Percentiles rank a stretch among this genome's conserved stretches.
Evolutionary conservation across 2,113 vertebrate genomes (phyloP).

Genomic region (Heteronetta atricapilla): DNA sequence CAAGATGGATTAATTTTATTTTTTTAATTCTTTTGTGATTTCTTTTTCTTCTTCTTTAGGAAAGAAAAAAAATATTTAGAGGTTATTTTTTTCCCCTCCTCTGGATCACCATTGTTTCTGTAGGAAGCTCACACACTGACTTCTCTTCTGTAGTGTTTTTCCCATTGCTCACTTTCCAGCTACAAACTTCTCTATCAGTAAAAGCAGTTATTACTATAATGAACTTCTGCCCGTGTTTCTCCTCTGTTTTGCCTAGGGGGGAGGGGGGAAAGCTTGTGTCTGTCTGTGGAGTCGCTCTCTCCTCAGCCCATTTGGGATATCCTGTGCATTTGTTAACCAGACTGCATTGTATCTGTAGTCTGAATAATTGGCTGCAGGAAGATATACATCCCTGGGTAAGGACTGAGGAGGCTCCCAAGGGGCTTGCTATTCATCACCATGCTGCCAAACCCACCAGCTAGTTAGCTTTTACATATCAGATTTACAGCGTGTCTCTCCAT

Average conservation of each 20-base stretch:
- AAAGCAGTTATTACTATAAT: neutral
- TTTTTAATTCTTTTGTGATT: too few species aligned
- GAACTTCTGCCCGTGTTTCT: neutral
- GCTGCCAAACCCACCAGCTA: fast-evolving
- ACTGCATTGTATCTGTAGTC: fast-evolving
- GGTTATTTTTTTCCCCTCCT: neutral
- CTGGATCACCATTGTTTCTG: neutral
- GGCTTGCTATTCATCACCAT: fast-evolving
- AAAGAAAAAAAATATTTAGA: neutral
- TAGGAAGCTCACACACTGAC: neutral
- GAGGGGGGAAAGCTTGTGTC: neutral
- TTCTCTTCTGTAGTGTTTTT: neutral
- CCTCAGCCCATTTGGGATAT: neutral
- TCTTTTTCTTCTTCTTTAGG: neutral
- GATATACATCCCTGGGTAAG: neutral
- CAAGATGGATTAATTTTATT: neutral
- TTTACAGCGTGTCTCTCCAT: neutral
- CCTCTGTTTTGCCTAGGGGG: neutral
- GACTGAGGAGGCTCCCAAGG: neutral
- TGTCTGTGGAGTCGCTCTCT: neutral
- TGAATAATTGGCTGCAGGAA: neutral
- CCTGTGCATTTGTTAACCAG: neutral
- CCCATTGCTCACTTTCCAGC: neutral
- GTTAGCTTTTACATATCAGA: neutral
- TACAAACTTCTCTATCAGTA: neutral